These are phyloP conservation scores for Paedocypris sp. DNA, from an alignment of 2,113 vertebrate genomes.

Conservation along the genomic window DNA sequence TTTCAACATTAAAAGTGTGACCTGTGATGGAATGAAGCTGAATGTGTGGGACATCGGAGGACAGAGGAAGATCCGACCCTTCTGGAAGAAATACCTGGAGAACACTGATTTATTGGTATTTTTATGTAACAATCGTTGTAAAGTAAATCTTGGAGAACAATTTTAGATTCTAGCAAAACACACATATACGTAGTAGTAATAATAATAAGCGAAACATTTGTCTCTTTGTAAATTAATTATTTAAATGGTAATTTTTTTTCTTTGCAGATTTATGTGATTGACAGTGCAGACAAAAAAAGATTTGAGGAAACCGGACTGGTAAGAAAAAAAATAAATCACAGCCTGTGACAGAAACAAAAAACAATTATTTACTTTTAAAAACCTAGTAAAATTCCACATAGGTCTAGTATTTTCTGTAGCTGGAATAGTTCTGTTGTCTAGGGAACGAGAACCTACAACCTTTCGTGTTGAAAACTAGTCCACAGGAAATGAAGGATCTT, in stretches of 20 bases:
- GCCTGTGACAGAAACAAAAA: not conserved
- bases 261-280: slow-evolving; percentile 77
- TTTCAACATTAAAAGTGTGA: slow-evolving; percentile 65
- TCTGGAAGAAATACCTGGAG: slow-evolving; percentile 67
- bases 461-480: too few species aligned
- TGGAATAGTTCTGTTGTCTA: not conserved
- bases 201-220: too few species aligned
- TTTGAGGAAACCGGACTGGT: slow-evolving; percentile 84
- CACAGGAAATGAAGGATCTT: too few species aligned
- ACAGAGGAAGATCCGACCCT: slow-evolving; percentile 57
- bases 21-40: slow-evolving; percentile 57
- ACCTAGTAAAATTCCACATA: too few species aligned
- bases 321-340: slow-evolving; percentile 29
- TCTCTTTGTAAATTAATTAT: too few species aligned
- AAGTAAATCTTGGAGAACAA: too few species aligned
- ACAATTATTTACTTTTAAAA: too few species aligned
- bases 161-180: too few species aligned
- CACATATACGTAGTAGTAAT: not conserved
- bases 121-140: too few species aligned
- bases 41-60: slow-evolving; percentile 67
- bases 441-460: too few species aligned
- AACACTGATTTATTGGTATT: slow-evolving; percentile 64
- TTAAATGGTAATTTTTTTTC: not conserved
- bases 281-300: slow-evolving; percentile 79
- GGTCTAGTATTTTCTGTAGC: too few species aligned